Conservation (phyloP, 1,140 invertebrate genomes). For the Drosophila miranda region DNA sequence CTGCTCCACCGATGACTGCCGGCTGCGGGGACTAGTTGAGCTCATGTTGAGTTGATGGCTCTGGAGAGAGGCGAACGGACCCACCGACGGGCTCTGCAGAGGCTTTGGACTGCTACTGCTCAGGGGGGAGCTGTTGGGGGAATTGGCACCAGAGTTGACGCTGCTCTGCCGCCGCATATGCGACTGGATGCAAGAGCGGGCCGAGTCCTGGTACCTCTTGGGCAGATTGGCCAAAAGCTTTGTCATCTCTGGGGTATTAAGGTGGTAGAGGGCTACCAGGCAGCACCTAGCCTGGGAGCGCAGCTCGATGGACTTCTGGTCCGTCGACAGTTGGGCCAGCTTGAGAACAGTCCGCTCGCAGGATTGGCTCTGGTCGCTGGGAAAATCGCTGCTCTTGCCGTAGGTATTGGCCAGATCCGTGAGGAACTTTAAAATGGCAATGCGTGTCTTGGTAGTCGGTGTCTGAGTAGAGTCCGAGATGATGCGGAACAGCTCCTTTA, state of each 20-base stretch:
- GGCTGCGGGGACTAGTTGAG: slow-evolving; percentile 80
- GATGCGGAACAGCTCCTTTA: slow-evolving; percentile 88
- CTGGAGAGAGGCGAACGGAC: slow-evolving; percentile 74
- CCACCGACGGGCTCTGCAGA: slow-evolving; percentile 77
- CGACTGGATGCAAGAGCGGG: slow-evolving; percentile 91
- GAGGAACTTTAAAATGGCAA: slow-evolving; percentile 89
- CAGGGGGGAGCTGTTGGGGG: slow-evolving; percentile 76
- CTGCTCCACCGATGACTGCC: slow-evolving; percentile 80
- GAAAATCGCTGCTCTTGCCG: slow-evolving; percentile 83
- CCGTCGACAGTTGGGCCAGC: slow-evolving; percentile 86
- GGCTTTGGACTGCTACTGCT: slow-evolving; percentile 81
- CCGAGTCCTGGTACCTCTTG: slow-evolving; percentile 91
- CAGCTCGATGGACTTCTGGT: slow-evolving; percentile 90
- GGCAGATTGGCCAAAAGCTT: slow-evolving; percentile 91
- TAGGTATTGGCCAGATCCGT: slow-evolving; percentile 86
- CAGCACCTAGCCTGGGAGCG: slow-evolving; percentile 90
- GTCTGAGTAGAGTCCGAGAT: slow-evolving; percentile 95
- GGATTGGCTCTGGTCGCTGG: slow-evolving; percentile 82
- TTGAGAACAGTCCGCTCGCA: slow-evolving; percentile 87
- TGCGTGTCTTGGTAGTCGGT: slow-evolving; percentile 92
- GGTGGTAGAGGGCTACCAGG: slow-evolving; percentile 93
- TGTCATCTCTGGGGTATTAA: slow-evolving; percentile 91
- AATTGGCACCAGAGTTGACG: slow-evolving; percentile 83
- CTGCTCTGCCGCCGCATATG: slow-evolving; percentile 87
- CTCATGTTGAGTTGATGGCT: slow-evolving; percentile 67